Evolutionary conservation across 2,113 vertebrate genomes (phyloP).

Genomic region (Lophura nycthemera): DNA sequence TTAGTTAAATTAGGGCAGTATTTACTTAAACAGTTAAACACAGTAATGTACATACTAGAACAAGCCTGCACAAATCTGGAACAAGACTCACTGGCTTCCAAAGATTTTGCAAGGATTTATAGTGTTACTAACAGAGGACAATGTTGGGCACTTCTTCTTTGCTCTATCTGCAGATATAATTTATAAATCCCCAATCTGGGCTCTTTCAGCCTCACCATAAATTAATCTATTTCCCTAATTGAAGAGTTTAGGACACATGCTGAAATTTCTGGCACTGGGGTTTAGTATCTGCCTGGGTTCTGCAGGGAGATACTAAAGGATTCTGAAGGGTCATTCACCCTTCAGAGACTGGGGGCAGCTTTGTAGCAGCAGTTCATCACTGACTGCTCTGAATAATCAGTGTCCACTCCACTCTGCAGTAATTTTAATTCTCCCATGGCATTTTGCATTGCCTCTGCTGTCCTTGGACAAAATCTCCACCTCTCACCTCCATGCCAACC

Average conservation of each 20-base stretch:
- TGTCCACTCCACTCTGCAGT: not conserved
- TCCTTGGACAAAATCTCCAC: not conserved
- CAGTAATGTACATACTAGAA: not conserved
- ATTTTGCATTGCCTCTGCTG: not conserved
- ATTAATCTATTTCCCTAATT: not conserved
- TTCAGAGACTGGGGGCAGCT: accelerated
- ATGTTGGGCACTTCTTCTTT: not conserved
- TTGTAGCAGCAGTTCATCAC: accelerated
- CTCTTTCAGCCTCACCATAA: not conserved
- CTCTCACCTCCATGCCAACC: accelerated
- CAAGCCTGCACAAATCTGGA: not conserved
- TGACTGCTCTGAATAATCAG: not conserved
- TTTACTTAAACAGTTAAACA: slow-evolving; percentile 6
- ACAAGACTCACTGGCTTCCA: not conserved
- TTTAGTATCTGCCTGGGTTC: not conserved
- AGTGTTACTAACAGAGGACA: not conserved
- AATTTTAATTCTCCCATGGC: not conserved
- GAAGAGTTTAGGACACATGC: not conserved
- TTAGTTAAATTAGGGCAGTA: not conserved
- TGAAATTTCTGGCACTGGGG: not conserved
- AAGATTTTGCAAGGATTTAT: not conserved
- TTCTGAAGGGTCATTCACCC: not conserved
- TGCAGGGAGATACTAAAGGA: too few relatives aligned
- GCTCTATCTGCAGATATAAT: not conserved
- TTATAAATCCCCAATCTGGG: not conserved